These are phyloP conservation scores for Leucophora obtusa DNA, from an alignment of 2,888 invertebrate species.

Conservation along the genomic window DNA sequence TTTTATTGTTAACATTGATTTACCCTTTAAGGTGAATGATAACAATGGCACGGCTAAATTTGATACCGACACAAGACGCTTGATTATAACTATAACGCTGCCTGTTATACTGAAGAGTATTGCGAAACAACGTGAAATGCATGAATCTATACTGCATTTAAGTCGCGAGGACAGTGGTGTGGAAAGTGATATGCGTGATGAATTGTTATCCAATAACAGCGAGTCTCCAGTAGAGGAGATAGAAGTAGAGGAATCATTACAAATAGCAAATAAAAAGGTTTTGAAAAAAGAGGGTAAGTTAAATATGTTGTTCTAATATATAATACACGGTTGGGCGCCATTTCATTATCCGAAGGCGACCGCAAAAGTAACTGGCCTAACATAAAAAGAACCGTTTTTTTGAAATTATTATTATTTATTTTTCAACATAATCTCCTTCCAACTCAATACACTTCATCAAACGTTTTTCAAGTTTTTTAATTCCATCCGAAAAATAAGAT, in stretches of 20 bases:
- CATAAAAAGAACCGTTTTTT: too few species aligned
- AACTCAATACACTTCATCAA: too few species aligned
- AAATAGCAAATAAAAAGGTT: conserved; percentile 48
- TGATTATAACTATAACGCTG: conserved; percentile 88
- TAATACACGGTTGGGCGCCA: too few species aligned
- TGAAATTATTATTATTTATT: too few species aligned
- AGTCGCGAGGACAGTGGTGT: conserved; percentile 86
- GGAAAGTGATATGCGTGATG: conserved; percentile 81
- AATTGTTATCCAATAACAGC: conserved; percentile 69
- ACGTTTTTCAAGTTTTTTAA: too few species aligned
- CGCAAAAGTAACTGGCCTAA: too few species aligned
- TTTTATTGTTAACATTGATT: conserved; percentile 86
- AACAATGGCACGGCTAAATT: conserved; percentile 91
- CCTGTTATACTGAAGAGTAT: conserved; percentile 81
- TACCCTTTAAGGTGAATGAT: conserved; percentile 90
- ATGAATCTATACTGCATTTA: conserved; percentile 71
- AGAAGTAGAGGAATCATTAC: conserved; percentile 50
- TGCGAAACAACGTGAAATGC: conserved; percentile 69
- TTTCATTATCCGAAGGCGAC: too few species aligned
- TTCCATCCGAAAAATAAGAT: too few species aligned
- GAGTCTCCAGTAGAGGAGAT: conserved; percentile 71
- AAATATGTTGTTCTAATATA: too few species aligned
- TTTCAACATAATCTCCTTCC: too few species aligned
- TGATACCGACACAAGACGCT: conserved; percentile 86
- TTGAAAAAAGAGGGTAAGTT: conserved; percentile 44